Evolutionary conservation across 37 sponge, comb jelly and placozoan species (phyloP).

Genomic region (Aphrocallistes beatrix): DNA sequence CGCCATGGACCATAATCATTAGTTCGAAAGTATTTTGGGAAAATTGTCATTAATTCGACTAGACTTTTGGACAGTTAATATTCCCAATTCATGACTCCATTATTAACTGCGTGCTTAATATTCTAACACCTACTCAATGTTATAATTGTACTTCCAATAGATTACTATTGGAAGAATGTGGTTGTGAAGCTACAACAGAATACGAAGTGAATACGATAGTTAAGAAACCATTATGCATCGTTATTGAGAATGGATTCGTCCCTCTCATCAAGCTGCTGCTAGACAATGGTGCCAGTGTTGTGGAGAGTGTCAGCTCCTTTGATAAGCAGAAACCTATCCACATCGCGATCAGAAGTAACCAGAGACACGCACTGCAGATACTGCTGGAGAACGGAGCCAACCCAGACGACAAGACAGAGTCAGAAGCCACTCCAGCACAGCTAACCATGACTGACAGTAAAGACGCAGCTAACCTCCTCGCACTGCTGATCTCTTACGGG

Average conservation of each 20-base stretch:
- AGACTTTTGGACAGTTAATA: no score
- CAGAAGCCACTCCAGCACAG: constrained; percentile 5
- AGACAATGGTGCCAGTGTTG: not conserved
- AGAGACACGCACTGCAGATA: constrained; percentile 11
- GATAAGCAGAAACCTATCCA: not conserved
- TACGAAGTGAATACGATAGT: not conserved
- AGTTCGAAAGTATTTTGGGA: no score
- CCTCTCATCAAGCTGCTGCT: constrained; percentile 1
- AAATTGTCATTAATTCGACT: no score
- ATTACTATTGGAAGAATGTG: constrained; percentile 6
- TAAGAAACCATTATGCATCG: not conserved
- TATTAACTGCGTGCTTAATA: no score
- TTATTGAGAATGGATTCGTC: not conserved
- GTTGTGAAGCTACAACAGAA: not conserved
- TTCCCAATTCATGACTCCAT: no score
- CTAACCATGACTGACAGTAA: not conserved
- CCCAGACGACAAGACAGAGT: constrained; percentile 12
- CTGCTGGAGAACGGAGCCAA: not conserved
- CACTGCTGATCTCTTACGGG: not conserved
- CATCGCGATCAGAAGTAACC: not conserved
- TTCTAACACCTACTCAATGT: no score
- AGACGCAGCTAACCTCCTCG: not conserved
- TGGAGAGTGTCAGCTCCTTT: not conserved
- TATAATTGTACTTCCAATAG: no score
- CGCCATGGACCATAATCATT: no score